Base-by-base conservation (phyloP, 2,113 vertebrate genomes). In the Silurus asotus region DNA sequence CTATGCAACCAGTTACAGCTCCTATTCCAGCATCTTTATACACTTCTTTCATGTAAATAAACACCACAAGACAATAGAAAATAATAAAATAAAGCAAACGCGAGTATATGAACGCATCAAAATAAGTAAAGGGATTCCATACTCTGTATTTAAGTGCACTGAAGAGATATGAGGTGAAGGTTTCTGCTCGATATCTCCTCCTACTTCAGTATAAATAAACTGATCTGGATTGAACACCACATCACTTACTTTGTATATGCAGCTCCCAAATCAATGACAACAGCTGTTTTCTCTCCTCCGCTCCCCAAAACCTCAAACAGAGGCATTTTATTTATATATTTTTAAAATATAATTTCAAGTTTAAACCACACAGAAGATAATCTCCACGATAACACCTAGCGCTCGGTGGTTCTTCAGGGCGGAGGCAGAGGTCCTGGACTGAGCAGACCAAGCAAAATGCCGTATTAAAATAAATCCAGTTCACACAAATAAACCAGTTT, bases 161-260 rank as follows among this genome's bases (percentile, higher is more conserved):
- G 53, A 53, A n/a, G 20, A 75, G 72, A 0, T n/a, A 48, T 37
- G 25, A 70, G 11, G 13, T 9, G 9, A 48, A 72, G 45, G 2
- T 25, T 23, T 23, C 8, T 8, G 28, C 23, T 3, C 3, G 3
- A 1, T 19, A 49, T 49, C 48, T 51, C 9, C 17, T 72, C 49
- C 17, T 51, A 20, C 17, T 72, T 72, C 17, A 11, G 8, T 49
- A 5, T 10, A 72, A 9, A 19, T 49, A 7, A 49, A 20, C 5
- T 2, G 72, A 37, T 37, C 37, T 37, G 37, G 37, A 37, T 1
- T 37, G 37, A 37, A 37, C 37, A 37, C 37, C 37, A 37, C 20
- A 84, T 4, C 56, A 92, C 97, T 97, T 91, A 98, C 97, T 99
- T 99, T 90, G 97, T 99, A 90, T 95, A 99, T 0, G 98, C 96